Conservation (phyloP, 1,140 invertebrate species). For the Panagrolaimus sp. region DNA sequence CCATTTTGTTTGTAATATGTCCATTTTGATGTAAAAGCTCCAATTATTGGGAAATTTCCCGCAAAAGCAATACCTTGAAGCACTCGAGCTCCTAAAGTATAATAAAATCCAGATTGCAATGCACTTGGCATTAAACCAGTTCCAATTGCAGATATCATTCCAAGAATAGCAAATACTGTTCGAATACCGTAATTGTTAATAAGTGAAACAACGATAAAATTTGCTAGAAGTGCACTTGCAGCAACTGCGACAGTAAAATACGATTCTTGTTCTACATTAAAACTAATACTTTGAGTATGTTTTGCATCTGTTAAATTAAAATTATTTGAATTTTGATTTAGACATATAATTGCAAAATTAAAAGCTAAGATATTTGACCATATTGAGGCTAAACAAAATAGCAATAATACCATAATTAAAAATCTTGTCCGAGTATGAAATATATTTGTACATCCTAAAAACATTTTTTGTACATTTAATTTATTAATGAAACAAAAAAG, state of each 20-base stretch:
- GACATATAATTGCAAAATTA: not conserved
- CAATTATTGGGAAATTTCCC: conserved; percentile 47
- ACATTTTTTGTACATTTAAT: too few species aligned
- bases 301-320: not conserved
- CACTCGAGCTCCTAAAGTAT: conserved; percentile 26
- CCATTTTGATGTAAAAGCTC: conserved; percentile 42
- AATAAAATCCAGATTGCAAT: conserved; percentile 39
- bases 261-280: not conserved
- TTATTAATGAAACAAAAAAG: too few species aligned
- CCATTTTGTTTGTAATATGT: conserved; percentile 47
- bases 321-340: not conserved
- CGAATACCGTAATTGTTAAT: conserved; percentile 36
- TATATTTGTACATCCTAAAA: conserved; percentile 30
- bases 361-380: not conserved
- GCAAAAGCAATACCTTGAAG: conserved; percentile 42
- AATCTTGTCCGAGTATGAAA: conserved; percentile 43
- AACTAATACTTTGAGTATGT: not conserved
- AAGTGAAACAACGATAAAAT: conserved; percentile 36
- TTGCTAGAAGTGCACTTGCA: conserved; percentile 36
- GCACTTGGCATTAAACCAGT: conserved; percentile 34
- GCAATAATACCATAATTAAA: conserved; percentile 32
- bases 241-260: conserved; percentile 37
- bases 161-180: conserved; percentile 36
- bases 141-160: conserved; percentile 36
- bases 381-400: not conserved